A percentile compares a stretch with the other conserved stretches of the same genome.
Evolutionary conservation across 2,888 invertebrate species (phyloP).

Genomic region (Exephanes ischioxanthus): DNA sequence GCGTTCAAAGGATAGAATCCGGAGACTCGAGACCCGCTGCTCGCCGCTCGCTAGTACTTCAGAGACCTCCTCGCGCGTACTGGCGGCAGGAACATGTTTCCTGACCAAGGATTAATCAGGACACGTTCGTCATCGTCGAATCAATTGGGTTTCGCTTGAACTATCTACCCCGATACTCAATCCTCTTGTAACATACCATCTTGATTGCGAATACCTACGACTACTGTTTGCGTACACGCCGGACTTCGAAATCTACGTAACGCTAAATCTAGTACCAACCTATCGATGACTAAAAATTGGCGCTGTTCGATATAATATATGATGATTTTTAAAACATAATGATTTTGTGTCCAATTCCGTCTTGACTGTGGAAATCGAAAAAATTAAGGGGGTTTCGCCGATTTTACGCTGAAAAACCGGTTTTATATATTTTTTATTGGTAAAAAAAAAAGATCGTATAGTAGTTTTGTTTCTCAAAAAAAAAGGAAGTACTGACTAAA

Average conservation of each 20-base stretch:
- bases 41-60: slow-evolving; percentile 68
- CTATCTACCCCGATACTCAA: slow-evolving; percentile 24
- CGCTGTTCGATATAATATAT: neutral
- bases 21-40: slow-evolving; percentile 53
- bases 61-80: slow-evolving; percentile 75
- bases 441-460: too few relatives aligned
- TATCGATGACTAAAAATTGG: neutral
- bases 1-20: slow-evolving; percentile 64
- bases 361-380: too few relatives aligned
- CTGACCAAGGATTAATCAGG: slow-evolving; percentile 73
- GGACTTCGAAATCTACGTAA: neutral
- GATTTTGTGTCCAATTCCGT: neutral
- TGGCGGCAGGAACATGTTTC: slow-evolving; percentile 78
- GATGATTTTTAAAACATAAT: neutral
- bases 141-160: slow-evolving; percentile 40
- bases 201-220: slow-evolving; percentile 19
- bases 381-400: too few relatives aligned
- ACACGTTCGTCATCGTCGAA: slow-evolving; percentile 49
- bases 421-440: too few relatives aligned
- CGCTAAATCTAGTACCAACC: neutral
- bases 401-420: too few relatives aligned
- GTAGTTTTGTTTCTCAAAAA: too few relatives aligned
- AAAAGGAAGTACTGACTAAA: too few relatives aligned
- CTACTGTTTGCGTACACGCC: neutral
- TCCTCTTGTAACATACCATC: slow-evolving; percentile 29